Conservation (phyloP, 2,113 vertebrate species). For the Paraplagusia blochii region DNA sequence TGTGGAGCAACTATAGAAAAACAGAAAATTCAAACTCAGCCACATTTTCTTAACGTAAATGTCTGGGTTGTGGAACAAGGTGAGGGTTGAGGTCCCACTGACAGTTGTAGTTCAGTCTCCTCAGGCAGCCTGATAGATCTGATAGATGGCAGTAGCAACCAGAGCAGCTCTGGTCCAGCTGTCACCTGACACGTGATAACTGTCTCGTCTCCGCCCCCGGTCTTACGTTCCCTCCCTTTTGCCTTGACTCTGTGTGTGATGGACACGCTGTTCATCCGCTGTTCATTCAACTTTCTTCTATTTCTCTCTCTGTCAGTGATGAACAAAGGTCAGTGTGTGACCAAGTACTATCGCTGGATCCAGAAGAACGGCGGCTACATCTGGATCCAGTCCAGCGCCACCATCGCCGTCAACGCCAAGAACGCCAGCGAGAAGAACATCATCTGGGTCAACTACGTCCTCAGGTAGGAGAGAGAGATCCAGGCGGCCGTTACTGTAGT, state of each 20-base stretch:
- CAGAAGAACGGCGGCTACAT: constrained; percentile 97
- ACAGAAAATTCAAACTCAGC: too few species aligned
- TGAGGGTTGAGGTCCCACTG: too few species aligned
- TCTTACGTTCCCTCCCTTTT: constrained; percentile 1
- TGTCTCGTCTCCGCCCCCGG: constrained; percentile 2
- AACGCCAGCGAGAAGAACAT: constrained; percentile 95
- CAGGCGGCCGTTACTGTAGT: too few species aligned
- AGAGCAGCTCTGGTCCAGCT: constrained; percentile 57
- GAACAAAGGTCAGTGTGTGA: constrained; percentile 98
- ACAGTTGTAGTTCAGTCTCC: too few species aligned
- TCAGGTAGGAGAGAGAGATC: constrained; percentile 91
- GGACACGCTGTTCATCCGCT: constrained; percentile 13
- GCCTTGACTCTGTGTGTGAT: constrained; percentile 4
- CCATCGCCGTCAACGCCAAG: constrained; percentile 95
- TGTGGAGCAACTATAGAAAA: too few species aligned
- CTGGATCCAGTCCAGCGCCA: constrained; percentile 99
- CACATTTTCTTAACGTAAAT: too few species aligned
- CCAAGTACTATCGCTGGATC: constrained; percentile 99
- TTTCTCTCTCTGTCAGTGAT: constrained; percentile 77
- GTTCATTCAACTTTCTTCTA: neutral
- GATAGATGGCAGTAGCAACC: constrained; percentile 59
- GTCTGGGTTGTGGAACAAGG: too few species aligned
- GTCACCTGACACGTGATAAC: constrained; percentile 57
- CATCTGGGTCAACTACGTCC: constrained; percentile 99
- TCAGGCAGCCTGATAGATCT: constrained; percentile 23